Conservation (phyloP, 1,140 invertebrate genomes). For the Diorhabda elongata region DNA sequence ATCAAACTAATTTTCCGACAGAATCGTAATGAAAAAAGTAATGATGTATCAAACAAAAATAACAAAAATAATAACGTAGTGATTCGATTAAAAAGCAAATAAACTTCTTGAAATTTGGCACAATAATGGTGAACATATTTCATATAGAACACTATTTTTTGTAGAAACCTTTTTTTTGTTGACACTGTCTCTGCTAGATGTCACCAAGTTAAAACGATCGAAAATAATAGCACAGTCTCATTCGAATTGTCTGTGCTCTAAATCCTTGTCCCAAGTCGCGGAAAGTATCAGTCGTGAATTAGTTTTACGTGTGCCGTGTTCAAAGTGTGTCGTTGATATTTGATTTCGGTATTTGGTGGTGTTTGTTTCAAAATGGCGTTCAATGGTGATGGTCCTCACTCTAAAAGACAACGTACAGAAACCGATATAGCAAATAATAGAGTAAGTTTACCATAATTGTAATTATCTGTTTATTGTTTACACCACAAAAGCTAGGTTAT, state of each 20-base stretch:
- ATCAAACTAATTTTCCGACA: too few species aligned
- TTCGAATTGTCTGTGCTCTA: neutral
- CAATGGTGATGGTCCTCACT: slow-evolving; percentile 52
- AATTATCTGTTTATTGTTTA: too few species aligned
- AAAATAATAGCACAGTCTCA: slow-evolving; percentile 24
- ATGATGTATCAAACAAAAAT: too few species aligned
- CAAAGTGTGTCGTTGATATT: slow-evolving; percentile 30
- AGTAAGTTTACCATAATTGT: slow-evolving; percentile 41
- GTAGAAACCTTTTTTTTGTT: too few species aligned
- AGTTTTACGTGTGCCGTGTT: slow-evolving; percentile 34
- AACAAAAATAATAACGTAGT: neutral
- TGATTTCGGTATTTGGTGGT: slow-evolving; percentile 24
- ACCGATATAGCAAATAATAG: slow-evolving; percentile 48
- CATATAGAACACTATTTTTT: too few species aligned
- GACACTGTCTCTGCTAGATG: neutral
- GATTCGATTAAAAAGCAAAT: neutral
- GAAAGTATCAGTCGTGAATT: slow-evolving; percentile 27
- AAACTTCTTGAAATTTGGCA: neutral
- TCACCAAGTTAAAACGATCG: slow-evolving; percentile 9
- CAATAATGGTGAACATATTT: too few species aligned
- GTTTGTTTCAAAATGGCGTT: slow-evolving; percentile 51
- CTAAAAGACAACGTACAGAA: slow-evolving; percentile 49
- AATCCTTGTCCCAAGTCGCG: too few species aligned
- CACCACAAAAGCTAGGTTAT: too few species aligned
- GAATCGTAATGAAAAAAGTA: too few species aligned